Base-by-base conservation (phyloP, 2,113 vertebrate species). In the Microcebus griseorufus region DNA sequence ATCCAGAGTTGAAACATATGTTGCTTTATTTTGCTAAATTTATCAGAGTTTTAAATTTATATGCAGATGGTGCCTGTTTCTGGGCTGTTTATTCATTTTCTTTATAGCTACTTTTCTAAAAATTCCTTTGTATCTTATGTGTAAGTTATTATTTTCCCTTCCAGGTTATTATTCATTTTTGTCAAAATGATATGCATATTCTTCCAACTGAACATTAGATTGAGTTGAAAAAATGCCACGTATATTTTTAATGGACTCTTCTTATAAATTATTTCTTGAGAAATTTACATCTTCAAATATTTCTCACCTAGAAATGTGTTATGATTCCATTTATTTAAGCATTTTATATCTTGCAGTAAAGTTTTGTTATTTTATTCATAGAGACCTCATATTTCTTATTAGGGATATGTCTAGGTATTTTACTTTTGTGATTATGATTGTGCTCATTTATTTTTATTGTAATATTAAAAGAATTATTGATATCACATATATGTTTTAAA, bases 251-350 rank as follows among this genome's bases (percentile, higher is more conserved):
- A 84, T 42, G 16, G 48, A 48, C 9, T 51, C 29, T 81, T 73
- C 39, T 95, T 60, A 73, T 58, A 84, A 83, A 75, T 94, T 92
- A 73, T 75, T 93, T 75, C 18, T 42, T 82, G 29, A 75, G 29
- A 25, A 90, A 73, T 87, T 92, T 62, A 60, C 3, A 55, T 65
- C 16, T 42, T 90, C 65, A 69, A 53, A 22, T 90, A 62, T 75
- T 78, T 90, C 55, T 87, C 6, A 70, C 34, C 22, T 9, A 51
- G 39, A 83, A 79, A 73, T 37, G 2, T 29, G 32, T 65, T 42
- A 22, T 62, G 48, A 42, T 89, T 87, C 17, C 34, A 48, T 87
- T 67, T 64, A 82, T 48, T 80, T 88, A 60, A 65, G 53, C 32
- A 48, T 17, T 78, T 89, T 90, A 13, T 65, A 14, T 69, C 64